A percentile compares a stretch with the other conserved stretches of the same genome.
These are phyloP conservation scores for Urosaurus nigricauda DNA, from an alignment of 2,797 vertebrate species.

Conservation along the genomic window DNA sequence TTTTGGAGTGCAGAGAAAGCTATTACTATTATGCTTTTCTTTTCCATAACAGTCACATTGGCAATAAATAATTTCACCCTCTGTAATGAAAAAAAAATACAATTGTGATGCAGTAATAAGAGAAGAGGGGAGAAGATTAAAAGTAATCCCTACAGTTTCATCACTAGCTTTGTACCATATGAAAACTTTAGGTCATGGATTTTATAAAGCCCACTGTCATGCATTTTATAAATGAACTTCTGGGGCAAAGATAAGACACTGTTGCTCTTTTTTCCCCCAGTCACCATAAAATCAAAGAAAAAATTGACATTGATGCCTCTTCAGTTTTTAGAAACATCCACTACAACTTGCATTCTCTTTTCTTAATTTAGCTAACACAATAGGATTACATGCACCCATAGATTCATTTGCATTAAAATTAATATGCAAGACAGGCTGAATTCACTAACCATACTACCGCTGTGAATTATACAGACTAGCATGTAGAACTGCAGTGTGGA, in stretches of 20 bases:
- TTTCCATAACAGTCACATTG: slow-evolving; percentile 20
- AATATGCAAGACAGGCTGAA: neutral
- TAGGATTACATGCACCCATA: neutral
- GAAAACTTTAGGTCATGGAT: slow-evolving; percentile 12
- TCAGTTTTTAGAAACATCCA: neutral
- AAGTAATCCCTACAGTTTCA: slow-evolving; percentile 26
- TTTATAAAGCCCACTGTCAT: neutral
- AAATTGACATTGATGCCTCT: neutral
- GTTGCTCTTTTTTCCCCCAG: neutral
- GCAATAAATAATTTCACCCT: slow-evolving; percentile 54
- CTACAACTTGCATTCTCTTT: neutral
- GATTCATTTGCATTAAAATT: slow-evolving; percentile 18
- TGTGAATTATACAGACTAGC: neutral
- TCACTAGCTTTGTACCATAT: neutral
- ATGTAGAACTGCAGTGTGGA: neutral
- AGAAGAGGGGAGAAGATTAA: slow-evolving; percentile 37
- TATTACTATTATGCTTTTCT: slow-evolving; percentile 6
- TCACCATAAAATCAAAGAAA: neutral
- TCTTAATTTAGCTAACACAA: neutral
- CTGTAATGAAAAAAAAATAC: slow-evolving; percentile 53
- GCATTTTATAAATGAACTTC: neutral
- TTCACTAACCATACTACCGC: neutral
- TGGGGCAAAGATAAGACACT: neutral
- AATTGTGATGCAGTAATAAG: slow-evolving; percentile 39
- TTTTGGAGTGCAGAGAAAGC: neutral